Percentiles rank a stretch among this genome's conserved stretches.
These are phyloP conservation scores for Corydoras maculifer DNA, from an alignment of 2,113 vertebrate species.

Conservation along the genomic window DNA sequence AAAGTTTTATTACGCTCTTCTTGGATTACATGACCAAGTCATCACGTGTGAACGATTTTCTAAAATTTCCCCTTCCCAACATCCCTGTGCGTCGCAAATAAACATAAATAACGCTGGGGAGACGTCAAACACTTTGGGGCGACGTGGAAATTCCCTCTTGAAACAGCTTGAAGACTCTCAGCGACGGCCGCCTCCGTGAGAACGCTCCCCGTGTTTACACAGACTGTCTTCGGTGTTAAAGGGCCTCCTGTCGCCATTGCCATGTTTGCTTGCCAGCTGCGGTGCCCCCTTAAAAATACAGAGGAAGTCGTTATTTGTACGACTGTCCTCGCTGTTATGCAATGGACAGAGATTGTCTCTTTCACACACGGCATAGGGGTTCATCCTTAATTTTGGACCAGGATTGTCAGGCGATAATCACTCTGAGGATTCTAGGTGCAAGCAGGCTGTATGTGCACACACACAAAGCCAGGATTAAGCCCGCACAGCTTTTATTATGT, in stretches of 20 bases:
- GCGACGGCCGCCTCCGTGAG: slow-evolving; percentile 15
- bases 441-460: too few species aligned
- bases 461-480: background rate
- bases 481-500: too few species aligned
- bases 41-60: too few species aligned
- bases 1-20: too few species aligned
- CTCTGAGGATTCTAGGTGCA: too few species aligned
- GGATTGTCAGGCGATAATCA: background rate
- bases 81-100: slow-evolving; percentile 11
- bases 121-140: slow-evolving; percentile 31
- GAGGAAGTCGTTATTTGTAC: slow-evolving; percentile 58
- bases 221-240: slow-evolving; percentile 11
- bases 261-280: slow-evolving; percentile 56
- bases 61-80: too few species aligned
- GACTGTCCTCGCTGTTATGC: background rate
- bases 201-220: slow-evolving; percentile 27
- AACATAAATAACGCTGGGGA: slow-evolving; percentile 22
- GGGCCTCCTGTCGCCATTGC: slow-evolving; percentile 27
- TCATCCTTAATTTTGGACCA: slow-evolving; percentile 60
- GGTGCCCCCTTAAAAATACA: slow-evolving; percentile 69
- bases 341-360: background rate
- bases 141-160: slow-evolving; percentile 23
- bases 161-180: background rate
- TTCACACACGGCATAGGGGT: background rate
- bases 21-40: too few species aligned